Conservation (phyloP, 2,888 invertebrate genomes). For the Cataglyphis albicans region DNA sequence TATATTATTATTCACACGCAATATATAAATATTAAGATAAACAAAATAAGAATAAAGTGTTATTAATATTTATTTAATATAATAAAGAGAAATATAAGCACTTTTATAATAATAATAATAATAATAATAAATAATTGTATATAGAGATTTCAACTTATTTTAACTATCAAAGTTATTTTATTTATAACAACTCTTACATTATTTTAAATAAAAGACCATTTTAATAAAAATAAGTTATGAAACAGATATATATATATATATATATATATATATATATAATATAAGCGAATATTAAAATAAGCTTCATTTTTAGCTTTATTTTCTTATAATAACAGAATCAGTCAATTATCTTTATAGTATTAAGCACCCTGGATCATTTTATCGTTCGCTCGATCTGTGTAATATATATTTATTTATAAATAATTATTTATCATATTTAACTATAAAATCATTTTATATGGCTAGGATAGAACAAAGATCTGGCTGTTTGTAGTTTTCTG, state of each 20-base stretch:
- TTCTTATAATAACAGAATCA: background rate
- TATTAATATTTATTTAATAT: background rate
- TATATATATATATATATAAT: no score
- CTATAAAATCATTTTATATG: constrained; percentile 37
- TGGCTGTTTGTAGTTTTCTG: constrained; percentile 77
- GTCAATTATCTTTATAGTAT: background rate
- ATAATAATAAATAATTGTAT: background rate
- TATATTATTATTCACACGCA: no score
- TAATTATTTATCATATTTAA: background rate
- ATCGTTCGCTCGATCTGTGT: background rate
- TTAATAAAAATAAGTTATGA: background rate
- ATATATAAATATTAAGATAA: background rate
- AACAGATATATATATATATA: background rate
- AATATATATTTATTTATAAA: background rate
- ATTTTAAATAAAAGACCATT: background rate
- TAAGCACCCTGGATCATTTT: background rate
- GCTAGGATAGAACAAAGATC: constrained; percentile 75
- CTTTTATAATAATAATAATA: background rate
- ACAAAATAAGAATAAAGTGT: background rate
- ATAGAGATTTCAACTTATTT: background rate
- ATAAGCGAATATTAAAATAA: background rate
- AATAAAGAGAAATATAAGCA: background rate
- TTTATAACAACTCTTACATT: background rate
- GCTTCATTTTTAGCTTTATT: background rate
- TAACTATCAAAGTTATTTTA: background rate